phyloP scores from a whole-genome alignment of 2,797 vertebrate species.

The Euphonia xanthogaster region DNA sequence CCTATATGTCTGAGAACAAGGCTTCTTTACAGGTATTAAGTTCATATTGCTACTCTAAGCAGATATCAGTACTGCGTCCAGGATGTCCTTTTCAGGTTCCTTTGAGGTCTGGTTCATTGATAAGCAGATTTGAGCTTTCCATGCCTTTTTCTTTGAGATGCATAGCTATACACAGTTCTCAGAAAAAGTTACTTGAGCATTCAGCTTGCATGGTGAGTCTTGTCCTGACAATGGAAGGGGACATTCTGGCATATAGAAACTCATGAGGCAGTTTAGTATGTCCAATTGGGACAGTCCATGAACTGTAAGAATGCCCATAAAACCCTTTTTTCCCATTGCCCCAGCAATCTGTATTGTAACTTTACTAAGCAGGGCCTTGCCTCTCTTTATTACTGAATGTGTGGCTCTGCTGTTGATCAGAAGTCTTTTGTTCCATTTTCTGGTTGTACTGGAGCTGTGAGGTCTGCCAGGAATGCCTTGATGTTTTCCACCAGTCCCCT shows the following conservation, averaged over 20 bases:
- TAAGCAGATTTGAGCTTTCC: not conserved
- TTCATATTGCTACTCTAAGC: not conserved
- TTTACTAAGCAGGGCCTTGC: not conserved
- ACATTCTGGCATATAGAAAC: not conserved
- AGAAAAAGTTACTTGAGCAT: not conserved
- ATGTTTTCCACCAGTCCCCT: not conserved
- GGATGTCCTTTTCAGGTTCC: not conserved
- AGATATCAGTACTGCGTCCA: not conserved
- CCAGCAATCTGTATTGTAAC: fast-evolving
- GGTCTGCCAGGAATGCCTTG: not conserved
- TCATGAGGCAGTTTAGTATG: not conserved
- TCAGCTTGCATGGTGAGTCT: not conserved
- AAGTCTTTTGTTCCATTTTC: not conserved
- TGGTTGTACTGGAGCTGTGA: not conserved
- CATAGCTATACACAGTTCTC: not conserved
- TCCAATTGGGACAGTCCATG: fast-evolving
- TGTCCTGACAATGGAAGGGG: not conserved
- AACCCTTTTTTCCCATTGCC: not conserved
- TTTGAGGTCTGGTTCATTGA: not conserved
- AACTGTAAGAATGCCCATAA: not conserved
- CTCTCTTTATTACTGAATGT: not conserved
- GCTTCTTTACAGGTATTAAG: not conserved
- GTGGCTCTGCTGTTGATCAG: not conserved
- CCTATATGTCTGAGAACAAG: not conserved
- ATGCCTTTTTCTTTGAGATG: not conserved